These are phyloP conservation scores for Gnathonemus longibarbis DNA, from an alignment of 2,113 vertebrate species.

Conservation along the genomic window DNA sequence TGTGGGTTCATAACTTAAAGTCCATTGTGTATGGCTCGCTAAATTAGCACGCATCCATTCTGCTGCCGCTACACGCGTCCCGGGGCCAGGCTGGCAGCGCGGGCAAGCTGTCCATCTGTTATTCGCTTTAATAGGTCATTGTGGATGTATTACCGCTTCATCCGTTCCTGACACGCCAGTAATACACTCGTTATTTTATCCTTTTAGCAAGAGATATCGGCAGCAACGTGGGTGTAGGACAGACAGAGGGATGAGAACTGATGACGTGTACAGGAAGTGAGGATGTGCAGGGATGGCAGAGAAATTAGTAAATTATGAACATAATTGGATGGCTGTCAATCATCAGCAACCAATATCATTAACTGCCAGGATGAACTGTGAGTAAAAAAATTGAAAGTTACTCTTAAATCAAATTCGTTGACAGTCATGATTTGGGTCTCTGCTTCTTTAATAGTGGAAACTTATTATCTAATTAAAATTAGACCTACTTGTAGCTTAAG, in stretches of 20 bases:
- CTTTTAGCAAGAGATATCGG: background rate
- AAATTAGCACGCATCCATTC: slow-evolving; percentile 19
- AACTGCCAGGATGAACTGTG: background rate
- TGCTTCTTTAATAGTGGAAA: background rate
- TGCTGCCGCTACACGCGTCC: background rate
- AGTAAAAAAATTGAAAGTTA: background rate
- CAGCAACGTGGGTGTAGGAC: background rate
- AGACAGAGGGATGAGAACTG: background rate
- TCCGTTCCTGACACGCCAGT: background rate
- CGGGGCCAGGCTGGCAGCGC: background rate
- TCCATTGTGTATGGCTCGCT: slow-evolving; percentile 24
- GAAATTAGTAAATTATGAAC: background rate
- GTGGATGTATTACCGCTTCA: slow-evolving; percentile 6
- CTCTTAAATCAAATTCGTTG: background rate
- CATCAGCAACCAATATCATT: background rate
- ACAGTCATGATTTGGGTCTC: background rate
- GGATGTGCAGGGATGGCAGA: background rate
- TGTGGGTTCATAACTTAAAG: slow-evolving; percentile 26
- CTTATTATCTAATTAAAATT: background rate
- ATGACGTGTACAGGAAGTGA: background rate
- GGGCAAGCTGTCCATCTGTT: background rate
- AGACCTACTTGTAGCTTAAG: background rate
- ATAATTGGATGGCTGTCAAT: background rate
- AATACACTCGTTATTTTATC: background rate
- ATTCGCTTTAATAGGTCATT: slow-evolving; percentile 8